Base-by-base conservation (phyloP, 2,113 vertebrate genomes). In the Lophotis ruficrista region DNA sequence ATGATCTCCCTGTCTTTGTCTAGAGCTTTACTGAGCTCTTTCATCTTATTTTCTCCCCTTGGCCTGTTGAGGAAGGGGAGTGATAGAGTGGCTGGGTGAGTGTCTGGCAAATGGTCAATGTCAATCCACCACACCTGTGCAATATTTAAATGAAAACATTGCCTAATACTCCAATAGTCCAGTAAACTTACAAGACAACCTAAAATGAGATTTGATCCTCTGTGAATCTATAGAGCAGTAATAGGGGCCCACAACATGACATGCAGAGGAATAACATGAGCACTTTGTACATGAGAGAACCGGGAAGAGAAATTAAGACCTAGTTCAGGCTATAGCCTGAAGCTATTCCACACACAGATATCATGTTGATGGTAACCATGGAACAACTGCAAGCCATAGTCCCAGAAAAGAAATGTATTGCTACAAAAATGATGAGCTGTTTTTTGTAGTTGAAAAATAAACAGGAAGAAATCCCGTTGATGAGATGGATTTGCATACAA, bases 31-130 rank as follows among this genome's bases (percentile, higher is more conserved):
- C 38, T 38, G 10, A 45, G 12, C 35, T n/a, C 8, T 83, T 60
- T 12, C n/a, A 14, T 30, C 14, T 69, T 58, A 22, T 41, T 12
- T 48, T 41, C 9, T 8, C 1, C 5, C 30, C 7, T 2, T 9
- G 4, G 37, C 18, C 14, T 25, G 18, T 6, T 56, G 68, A 50
- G 21, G 58, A 48, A 23, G 14, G 7, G 4, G 7, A 35, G 24
- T 35, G 38, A 87, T 15, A n/a, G 37, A 56, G 6, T 2, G 0
- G 10, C 5, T 78, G 37, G 8, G 6, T 62, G 4, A 7, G 6
- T 9, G 13, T 22, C 22, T 58, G 30, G 28, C 31, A 65, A 51
- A 70, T 11, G 56, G 25, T 35, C 30, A 25, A 3, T 47, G n/a
- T 64, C 48, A 71, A 56, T 24, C 18, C 11, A 51, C 13, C 37